Percentiles rank a stretch among this genome's conserved stretches.
Evolutionary conservation across 2,888 invertebrate species (phyloP).

Genomic region (Mesoligia furuncula): DNA sequence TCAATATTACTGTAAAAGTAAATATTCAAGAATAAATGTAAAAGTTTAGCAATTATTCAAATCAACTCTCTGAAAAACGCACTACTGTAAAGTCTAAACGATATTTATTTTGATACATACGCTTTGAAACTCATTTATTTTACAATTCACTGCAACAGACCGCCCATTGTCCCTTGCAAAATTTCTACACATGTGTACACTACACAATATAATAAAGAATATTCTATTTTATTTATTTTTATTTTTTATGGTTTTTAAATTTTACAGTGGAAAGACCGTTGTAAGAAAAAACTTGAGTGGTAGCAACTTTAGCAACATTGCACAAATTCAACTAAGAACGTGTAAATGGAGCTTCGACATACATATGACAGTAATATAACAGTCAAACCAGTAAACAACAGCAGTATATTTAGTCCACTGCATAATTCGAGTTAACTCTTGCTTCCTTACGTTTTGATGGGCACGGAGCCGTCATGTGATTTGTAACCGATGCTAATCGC

Average conservation of each 20-base stretch:
- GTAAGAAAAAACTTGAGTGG: neutral
- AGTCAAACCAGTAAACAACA: conserved; percentile 27
- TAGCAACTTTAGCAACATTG: neutral
- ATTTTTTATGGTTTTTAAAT: neutral
- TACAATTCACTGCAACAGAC: neutral
- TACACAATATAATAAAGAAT: neutral
- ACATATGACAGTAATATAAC: conserved; percentile 15
- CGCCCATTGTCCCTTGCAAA: neutral
- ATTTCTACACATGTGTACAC: neutral
- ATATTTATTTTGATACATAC: too few relatives aligned
- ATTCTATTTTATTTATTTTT: too few relatives aligned
- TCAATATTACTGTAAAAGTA: neutral
- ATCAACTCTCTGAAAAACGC: neutral
- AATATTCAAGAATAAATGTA: conserved; percentile 18
- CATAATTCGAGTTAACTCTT: conserved; percentile 47
- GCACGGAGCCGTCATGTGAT: conserved; percentile 60
- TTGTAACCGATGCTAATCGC: conserved; percentile 61
- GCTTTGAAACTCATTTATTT: neutral
- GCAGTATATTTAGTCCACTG: conserved; percentile 25
- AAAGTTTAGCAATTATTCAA: neutral
- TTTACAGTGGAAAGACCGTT: neutral
- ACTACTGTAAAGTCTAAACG: neutral
- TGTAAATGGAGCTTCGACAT: neutral
- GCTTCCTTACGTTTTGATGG: conserved; percentile 63
- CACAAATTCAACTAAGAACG: neutral